Evolutionary conservation across 2,797 vertebrate genomes (phyloP), one percentile per base, ranked within the genome.

Genomic region (Carcharodon carcharias): DNA sequence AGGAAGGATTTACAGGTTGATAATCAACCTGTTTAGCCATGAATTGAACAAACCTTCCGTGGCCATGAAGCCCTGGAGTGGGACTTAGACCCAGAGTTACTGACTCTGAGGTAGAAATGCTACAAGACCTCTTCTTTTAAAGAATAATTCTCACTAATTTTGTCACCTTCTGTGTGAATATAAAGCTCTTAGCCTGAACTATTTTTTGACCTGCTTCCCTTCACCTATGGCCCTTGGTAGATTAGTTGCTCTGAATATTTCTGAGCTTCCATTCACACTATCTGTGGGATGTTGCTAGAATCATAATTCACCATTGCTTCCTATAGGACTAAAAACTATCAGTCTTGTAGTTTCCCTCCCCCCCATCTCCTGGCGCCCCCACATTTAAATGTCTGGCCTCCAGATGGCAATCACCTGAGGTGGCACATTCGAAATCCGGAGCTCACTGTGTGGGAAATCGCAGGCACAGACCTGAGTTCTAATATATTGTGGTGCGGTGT

Each of bases 321-420:
- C 56, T n/a, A n/a, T n/a, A 61, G 58, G 56, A 63, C 56, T 35
- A 16, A 18, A 31, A 91, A 61, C 12, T 91, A 91, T 91, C 31
- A 35, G 88, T 18, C 56, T 63, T n/a, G 28, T 91, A 16, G 31
- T 91, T 91, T 14, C 88, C 14, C 35, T 8, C 56, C 88, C 28
- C 28, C 58, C 58, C 16, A 35, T n/a, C 31, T n/a, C 56, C 58
- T 58, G 26, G 54, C 88, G 1, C 14, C 88, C 21, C 88, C 28
- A 91, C n/a, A 5, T 63, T 91, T 12, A 63, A 63, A 91, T 91
- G 88, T 56, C 88, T n/a, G 88, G 31, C 56, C 56, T 91, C 88
- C 88, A 91, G 88, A 91, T 91, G 56, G 88, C 88, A 91, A 91
- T 91, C 56, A 56, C 88, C 88, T 5, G 88, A 91, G 88, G 88